These are phyloP conservation scores for Sebastes iracundus DNA, from an alignment of 2,797 vertebrate species.

Conservation along the genomic window DNA sequence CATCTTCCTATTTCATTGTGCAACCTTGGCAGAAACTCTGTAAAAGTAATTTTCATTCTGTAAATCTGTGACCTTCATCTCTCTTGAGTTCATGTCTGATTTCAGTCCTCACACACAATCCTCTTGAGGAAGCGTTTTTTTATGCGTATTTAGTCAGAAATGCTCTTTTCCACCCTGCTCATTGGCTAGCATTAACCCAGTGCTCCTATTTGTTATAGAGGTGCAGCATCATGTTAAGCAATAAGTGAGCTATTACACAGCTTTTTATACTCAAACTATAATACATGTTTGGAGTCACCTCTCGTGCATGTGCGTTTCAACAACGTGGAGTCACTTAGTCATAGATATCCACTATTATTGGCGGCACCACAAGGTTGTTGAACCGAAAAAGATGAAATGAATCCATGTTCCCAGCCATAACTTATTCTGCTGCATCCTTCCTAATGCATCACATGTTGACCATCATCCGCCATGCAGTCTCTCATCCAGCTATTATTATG, in stretches of 20 bases:
- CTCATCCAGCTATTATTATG: slow-evolving; percentile 58
- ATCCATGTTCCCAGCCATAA: slow-evolving; percentile 34
- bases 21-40: background rate
- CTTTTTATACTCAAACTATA: background rate
- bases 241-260: background rate
- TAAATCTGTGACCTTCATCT: background rate
- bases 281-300: background rate
- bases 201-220: background rate
- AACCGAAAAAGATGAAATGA: slow-evolving; percentile 39
- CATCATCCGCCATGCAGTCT: slow-evolving; percentile 62
- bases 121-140: background rate
- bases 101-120: background rate
- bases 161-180: background rate
- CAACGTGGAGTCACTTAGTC: background rate
- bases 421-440: slow-evolving; percentile 12
- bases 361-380: slow-evolving; percentile 14
- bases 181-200: background rate
- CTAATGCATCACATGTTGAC: slow-evolving; percentile 47
- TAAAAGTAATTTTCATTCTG: background rate
- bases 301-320: background rate
- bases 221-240: background rate
- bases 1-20: background rate
- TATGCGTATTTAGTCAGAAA: background rate
- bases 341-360: slow-evolving; percentile 23
- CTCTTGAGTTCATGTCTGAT: background rate